Percentiles rank a stretch among this genome's conserved stretches.
These are phyloP conservation scores for Corvus cornix DNA, from an alignment of 2,113 vertebrate genomes.

Conservation along the genomic window DNA sequence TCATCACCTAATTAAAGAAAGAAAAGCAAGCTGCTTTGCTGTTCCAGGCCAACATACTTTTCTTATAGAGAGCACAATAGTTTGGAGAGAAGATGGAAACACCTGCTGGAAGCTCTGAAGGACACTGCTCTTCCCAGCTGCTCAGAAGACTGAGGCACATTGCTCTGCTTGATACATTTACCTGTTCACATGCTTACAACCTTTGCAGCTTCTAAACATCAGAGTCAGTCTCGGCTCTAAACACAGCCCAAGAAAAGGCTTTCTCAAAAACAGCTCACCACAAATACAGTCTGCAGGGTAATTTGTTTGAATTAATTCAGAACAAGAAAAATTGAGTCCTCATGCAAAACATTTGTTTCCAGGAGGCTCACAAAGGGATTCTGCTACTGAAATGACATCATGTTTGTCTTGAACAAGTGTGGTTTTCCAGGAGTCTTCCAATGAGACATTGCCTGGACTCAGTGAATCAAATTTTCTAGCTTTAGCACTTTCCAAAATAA, in stretches of 20 bases:
- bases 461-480: not conserved
- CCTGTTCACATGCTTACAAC: not conserved
- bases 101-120: not conserved
- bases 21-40: not conserved
- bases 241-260: not conserved
- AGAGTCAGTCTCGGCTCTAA: not conserved
- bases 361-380: constrained; percentile 22
- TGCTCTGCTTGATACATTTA: not conserved
- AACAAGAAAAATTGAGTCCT: constrained; percentile 31
- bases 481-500: not conserved
- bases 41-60: not conserved
- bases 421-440: constrained; percentile 15
- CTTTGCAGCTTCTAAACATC: not conserved
- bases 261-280: not conserved
- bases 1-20: not conserved
- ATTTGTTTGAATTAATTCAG: not conserved
- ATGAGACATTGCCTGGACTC: not conserved
- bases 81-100: not conserved
- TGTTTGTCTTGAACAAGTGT: not conserved
- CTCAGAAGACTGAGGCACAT: not conserved
- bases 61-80: not conserved
- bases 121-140: not conserved
- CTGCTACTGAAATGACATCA: constrained; percentile 26
- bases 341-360: constrained; percentile 25
- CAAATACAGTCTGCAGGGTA: not conserved